Conservation (phyloP, 2,797 vertebrate species). For the Micropoecilia bifurca region DNA sequence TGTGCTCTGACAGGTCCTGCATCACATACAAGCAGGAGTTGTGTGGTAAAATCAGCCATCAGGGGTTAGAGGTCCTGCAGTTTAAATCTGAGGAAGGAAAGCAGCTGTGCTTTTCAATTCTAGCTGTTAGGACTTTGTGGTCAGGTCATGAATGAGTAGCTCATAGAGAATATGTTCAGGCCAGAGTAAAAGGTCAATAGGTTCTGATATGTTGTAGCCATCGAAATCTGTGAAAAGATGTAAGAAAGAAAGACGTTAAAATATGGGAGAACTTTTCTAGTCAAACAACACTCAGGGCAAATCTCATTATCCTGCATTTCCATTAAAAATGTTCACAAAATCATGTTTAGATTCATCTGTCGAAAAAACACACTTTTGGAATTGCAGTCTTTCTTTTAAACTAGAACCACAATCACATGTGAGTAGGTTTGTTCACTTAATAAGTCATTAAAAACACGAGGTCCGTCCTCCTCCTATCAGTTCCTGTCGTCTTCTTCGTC, state of each 20-base stretch:
- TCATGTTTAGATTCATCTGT: too few species aligned
- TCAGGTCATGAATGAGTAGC: neutral
- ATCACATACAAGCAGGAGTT: conserved; percentile 14
- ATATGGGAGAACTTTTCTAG: neutral
- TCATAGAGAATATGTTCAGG: neutral
- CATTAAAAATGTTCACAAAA: neutral
- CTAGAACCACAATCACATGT: too few species aligned
- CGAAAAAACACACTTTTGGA: too few species aligned
- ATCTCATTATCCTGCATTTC: neutral
- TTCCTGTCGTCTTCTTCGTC: too few species aligned
- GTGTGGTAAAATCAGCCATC: conserved; percentile 33
- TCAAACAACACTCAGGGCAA: neutral
- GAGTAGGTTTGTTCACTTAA: too few species aligned
- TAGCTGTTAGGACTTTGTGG: conserved; percentile 46
- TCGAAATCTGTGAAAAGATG: neutral
- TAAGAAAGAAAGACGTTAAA: neutral
- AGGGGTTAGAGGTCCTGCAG: conserved; percentile 49
- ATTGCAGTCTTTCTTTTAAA: too few species aligned
- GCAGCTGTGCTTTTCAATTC: conserved; percentile 52
- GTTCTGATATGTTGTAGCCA: neutral
- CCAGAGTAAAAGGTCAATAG: neutral
- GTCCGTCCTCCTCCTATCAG: too few species aligned
- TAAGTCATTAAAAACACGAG: too few species aligned
- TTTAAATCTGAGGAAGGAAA: conserved; percentile 53
- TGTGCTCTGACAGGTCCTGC: neutral